Conservation (phyloP, 2,797 vertebrate genomes). For the Gymnothorax reevesii region DNA sequence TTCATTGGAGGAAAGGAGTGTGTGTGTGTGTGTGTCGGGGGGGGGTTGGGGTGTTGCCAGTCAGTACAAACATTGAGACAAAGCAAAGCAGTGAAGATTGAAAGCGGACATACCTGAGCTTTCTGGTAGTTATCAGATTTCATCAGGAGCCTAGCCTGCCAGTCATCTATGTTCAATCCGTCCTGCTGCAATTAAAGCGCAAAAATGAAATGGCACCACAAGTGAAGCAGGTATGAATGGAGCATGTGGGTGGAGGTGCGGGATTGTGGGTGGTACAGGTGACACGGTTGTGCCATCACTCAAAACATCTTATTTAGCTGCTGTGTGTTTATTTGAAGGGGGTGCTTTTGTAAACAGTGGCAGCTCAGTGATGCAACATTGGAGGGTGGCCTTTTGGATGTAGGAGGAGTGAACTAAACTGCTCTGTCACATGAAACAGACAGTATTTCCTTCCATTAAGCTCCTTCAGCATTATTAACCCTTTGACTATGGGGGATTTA, state of each 20-base stretch:
- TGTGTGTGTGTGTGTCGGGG: no score
- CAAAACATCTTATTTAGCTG: slow-evolving; percentile 57
- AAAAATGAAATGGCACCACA: slow-evolving; percentile 66
- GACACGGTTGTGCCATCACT: slow-evolving; percentile 59
- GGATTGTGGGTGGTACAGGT: slow-evolving; percentile 38
- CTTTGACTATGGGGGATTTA: slow-evolving; percentile 56
- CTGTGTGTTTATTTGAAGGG: slow-evolving; percentile 41
- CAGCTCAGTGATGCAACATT: slow-evolving; percentile 53
- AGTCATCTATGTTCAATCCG: slow-evolving; percentile 43
- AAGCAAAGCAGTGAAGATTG: slow-evolving; percentile 70
- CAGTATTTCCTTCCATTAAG: slow-evolving; percentile 59
- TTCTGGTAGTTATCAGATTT: slow-evolving; percentile 64
- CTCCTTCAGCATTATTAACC: slow-evolving; percentile 63
- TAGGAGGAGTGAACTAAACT: slow-evolving; percentile 22
- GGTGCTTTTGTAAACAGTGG: slow-evolving; percentile 47
- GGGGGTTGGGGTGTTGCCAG: slow-evolving; percentile 42
- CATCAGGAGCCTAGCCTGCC: slow-evolving; percentile 53
- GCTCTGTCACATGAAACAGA: slow-evolving; percentile 45
- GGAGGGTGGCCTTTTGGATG: slow-evolving; percentile 54
- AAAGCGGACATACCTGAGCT: slow-evolving; percentile 67
- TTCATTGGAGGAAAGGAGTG: slow-evolving; percentile 65
- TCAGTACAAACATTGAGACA: slow-evolving; percentile 73
- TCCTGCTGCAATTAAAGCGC: slow-evolving; percentile 58
- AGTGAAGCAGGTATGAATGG: slow-evolving; percentile 64
- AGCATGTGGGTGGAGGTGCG: slow-evolving; percentile 57